Evolutionary conservation across 2,888 invertebrate genomes (phyloP).

Genomic region (Drosophila paucipuncta): DNA sequence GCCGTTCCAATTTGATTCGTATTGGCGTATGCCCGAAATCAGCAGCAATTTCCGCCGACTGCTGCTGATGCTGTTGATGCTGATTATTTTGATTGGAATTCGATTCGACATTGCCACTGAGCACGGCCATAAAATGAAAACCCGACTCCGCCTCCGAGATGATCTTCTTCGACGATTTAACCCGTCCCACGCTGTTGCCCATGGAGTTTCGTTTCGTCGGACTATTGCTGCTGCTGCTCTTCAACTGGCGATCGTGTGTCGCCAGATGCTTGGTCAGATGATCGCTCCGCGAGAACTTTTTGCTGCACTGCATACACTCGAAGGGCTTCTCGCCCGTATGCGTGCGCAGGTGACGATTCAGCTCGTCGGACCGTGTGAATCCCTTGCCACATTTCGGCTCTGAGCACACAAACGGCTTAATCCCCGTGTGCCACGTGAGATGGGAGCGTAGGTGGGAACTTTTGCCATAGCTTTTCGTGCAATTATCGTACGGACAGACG

Average conservation of each 20-base stretch:
- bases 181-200: conserved; percentile 24
- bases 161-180: conserved; percentile 51
- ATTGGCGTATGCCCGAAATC: conserved; percentile 58
- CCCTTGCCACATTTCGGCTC: conserved; percentile 81
- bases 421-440: conserved; percentile 84
- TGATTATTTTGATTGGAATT: conserved; percentile 44
- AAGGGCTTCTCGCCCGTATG: conserved; percentile 84
- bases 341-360: conserved; percentile 82
- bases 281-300: conserved; percentile 83
- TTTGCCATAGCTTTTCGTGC: conserved; percentile 83
- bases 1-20: conserved; percentile 75
- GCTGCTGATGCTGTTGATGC: conserved; percentile 41
- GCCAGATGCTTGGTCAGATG: conserved; percentile 83
- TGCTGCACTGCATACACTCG: conserved; percentile 81
- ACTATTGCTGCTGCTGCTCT: conserved; percentile 54
- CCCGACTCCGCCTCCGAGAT: conserved; percentile 57
- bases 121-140: conserved; percentile 74
- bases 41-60: conserved; percentile 20
- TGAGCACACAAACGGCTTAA: conserved; percentile 83
- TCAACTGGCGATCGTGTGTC: conserved; percentile 79
- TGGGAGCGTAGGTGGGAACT: conserved; percentile 84
- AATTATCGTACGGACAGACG: conserved; percentile 81
- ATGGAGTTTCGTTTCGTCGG: conserved; percentile 27
- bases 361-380: conserved; percentile 83
- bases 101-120: conserved; percentile 44